Conservation (phyloP, 2,797 vertebrate species). For the Pseudocheirus occidentalis region DNA sequence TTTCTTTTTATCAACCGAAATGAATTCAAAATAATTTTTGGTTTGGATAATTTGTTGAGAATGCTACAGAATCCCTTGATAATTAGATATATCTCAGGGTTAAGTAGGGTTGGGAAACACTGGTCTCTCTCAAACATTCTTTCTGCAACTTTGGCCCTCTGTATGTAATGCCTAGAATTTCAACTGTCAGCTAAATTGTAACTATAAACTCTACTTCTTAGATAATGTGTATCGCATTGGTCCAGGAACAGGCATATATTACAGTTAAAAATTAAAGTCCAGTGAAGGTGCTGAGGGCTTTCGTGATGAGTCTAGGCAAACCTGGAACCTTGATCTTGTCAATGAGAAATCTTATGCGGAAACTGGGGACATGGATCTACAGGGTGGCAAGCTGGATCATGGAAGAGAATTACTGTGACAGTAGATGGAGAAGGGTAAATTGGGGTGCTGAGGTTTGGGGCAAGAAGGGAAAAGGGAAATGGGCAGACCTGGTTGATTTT, state of each 20-base stretch:
- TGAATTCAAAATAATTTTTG: conserved; percentile 37
- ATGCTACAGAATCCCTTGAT: background rate
- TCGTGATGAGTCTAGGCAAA: background rate
- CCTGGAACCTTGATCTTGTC: background rate
- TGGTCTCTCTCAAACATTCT: conserved; percentile 13
- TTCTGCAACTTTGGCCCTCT: background rate
- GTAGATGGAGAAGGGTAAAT: background rate
- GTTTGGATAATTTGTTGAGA: conserved; percentile 31
- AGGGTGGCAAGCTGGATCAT: background rate
- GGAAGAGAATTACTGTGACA: background rate
- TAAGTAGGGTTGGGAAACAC: conserved; percentile 21
- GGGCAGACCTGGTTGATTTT: background rate
- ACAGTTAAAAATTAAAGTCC: background rate
- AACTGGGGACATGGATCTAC: background rate
- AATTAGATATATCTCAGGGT: background rate
- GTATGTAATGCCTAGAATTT: background rate
- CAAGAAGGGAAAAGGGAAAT: background rate
- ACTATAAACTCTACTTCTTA: background rate
- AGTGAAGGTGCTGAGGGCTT: background rate
- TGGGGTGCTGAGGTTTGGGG: background rate
- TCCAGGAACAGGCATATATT: conserved; percentile 18
- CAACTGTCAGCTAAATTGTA: background rate
- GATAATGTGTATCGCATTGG: conserved; percentile 9
- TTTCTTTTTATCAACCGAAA: conserved; percentile 33
- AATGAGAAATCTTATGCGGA: background rate